A percentile compares a stretch with the other conserved stretches of the same genome.
These are phyloP conservation scores for Hesperophylax magnus DNA, from an alignment of 1,140 invertebrate genomes.

Conservation along the genomic window DNA sequence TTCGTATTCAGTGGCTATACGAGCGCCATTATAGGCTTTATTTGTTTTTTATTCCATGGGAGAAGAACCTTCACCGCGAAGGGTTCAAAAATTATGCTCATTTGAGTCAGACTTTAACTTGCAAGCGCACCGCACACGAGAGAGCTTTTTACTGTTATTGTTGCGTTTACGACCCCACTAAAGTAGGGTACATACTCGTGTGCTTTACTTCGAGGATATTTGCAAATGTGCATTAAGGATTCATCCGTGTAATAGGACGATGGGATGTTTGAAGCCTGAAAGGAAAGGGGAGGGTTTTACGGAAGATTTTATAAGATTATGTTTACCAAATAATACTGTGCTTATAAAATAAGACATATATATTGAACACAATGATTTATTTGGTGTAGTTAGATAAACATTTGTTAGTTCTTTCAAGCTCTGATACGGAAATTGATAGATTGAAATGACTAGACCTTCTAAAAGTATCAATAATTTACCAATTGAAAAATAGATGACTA, in stretches of 20 bases:
- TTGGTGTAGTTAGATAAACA: no score
- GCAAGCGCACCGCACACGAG: slow-evolving; percentile 22
- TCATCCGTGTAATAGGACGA: not conserved
- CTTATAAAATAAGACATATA: no score
- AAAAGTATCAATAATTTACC: no score
- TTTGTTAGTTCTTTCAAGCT: no score
- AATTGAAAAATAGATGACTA: no score
- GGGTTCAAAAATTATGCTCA: slow-evolving; percentile 36
- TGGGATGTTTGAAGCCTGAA: no score
- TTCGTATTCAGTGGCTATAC: not conserved
- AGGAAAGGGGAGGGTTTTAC: no score
- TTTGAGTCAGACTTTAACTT: slow-evolving; percentile 13
- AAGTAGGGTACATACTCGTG: slow-evolving; percentile 5
- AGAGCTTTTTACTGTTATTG: slow-evolving; percentile 43
- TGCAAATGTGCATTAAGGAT: slow-evolving; percentile 22
- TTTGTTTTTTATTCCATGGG: slow-evolving; percentile 14
- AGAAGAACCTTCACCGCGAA: slow-evolving; percentile 1
- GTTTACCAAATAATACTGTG: no score
- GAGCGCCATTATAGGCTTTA: not conserved
- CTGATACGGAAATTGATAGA: no score
- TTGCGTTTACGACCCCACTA: slow-evolving; percentile 28
- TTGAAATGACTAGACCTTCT: no score
- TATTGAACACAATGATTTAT: no score
- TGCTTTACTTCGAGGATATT: slow-evolving; percentile 4
- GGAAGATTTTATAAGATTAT: no score